These are phyloP conservation scores for Laticauda colubrina DNA, from an alignment of 2,113 vertebrate genomes.

Conservation along the genomic window DNA sequence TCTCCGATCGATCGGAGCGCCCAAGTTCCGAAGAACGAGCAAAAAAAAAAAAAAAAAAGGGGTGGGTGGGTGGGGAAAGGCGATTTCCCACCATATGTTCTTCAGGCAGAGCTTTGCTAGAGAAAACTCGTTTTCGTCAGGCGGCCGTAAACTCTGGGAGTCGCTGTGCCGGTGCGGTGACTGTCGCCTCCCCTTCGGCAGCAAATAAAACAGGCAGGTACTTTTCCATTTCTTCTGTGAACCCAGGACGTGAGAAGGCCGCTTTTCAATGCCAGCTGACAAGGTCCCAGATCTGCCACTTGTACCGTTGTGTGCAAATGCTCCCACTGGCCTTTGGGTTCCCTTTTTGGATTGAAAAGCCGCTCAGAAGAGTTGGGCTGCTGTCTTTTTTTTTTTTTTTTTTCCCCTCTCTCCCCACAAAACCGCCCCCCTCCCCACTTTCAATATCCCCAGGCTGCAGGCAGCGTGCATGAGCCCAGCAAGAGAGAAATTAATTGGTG, in stretches of 20 bases:
- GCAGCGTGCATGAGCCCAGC: background rate
- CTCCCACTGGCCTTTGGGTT: accelerated
- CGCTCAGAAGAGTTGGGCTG: background rate
- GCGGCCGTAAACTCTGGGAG: background rate
- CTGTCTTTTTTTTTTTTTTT: background rate
- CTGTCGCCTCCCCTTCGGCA: background rate
- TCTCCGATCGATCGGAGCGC: background rate
- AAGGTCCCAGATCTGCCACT: background rate
- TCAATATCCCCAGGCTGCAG: background rate
- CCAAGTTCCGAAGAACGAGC: background rate
- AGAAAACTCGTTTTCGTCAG: background rate
- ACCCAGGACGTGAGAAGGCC: background rate
- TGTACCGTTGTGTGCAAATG: background rate
- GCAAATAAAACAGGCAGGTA: background rate
- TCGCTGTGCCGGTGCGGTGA: background rate
- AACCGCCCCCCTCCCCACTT: accelerated
- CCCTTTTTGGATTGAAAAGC: background rate
- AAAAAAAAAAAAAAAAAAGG: no score
- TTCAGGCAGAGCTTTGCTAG: background rate
- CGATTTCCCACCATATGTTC: constrained; percentile 1
- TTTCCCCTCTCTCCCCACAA: no score
- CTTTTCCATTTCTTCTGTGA: background rate
- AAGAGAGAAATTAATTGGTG: background rate
- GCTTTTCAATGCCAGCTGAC: background rate
- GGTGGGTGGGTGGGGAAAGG: no score